Evolutionary conservation across 2,888 invertebrate species (phyloP), one percentile per base, ranked within the genome.

Genomic region (Ormia ochracea): DNA sequence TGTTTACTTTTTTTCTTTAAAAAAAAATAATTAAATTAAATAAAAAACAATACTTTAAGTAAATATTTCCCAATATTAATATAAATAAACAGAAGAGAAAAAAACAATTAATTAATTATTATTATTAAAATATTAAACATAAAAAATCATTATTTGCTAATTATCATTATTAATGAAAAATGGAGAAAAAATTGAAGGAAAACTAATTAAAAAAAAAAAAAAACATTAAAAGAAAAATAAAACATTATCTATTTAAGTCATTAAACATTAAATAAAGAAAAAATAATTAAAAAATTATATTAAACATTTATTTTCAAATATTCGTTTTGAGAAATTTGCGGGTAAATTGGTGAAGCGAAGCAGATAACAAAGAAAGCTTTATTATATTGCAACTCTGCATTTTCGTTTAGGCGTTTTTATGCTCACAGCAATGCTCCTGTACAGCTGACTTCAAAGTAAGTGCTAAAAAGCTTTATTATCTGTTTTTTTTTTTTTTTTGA

Each of bases 31-130:
- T 10, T 7, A n/a, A 65, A 38, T n/a, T n/a, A n/a, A n/a, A n/a
- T n/a, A 74, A 56, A 75, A 41, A 38, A 74, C 63, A 72, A 41
- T 79, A 63, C 63, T 75, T 76, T 77, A 78, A 76, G 73, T 76
- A 79, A 82, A 74, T 76, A 80, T 73, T 78, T 83, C 81, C 82
- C 65, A 82, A 82, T 63, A 83, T 84, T 85, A 86, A 84, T 84
- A 84, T 81, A 83, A 43, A 69, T n/a, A 52, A 48, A 21, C 17
- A 36, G 12, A 48, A 50, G 45, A 58, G 31, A 54, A 26, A 45
- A 81, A 82, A 74, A 68, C 10, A 19, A 54, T 63, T 56, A 70
- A 48, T 63, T 70, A 76, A 79, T 81, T 76, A 73, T 81, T 80
- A 73, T 78, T 78, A 82, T 54, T 70, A 73, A 74, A 75, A 72